Conservation (phyloP, 1,140 invertebrate genomes). For the Melipona quadrifasciata region DNA sequence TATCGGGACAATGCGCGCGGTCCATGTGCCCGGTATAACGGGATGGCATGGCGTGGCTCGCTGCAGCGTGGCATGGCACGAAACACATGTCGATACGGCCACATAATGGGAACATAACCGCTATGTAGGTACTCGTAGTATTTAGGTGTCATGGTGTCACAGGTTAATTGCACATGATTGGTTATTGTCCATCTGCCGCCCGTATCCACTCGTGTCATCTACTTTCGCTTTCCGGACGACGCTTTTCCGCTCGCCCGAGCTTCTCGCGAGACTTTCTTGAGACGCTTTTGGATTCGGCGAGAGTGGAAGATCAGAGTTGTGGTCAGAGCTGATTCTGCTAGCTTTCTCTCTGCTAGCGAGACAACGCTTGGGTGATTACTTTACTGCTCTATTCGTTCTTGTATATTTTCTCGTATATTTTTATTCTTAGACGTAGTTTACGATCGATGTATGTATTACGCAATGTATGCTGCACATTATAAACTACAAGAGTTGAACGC, state of each 20-base stretch:
- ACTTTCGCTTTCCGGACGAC: conserved; percentile 66
- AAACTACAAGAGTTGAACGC: too few relatives aligned
- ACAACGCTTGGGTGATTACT: too few relatives aligned
- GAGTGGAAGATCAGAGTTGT: background rate
- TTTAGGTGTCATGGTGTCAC: conserved; percentile 79
- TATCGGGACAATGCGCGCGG: conserved; percentile 66
- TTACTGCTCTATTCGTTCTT: too few relatives aligned
- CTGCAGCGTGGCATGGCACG: conserved; percentile 61
- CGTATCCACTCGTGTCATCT: conserved; percentile 60
- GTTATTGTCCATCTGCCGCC: conserved; percentile 73
- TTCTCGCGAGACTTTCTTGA: background rate
- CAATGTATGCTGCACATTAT: too few relatives aligned
- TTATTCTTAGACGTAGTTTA: too few relatives aligned
- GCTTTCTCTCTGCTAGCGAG: background rate
- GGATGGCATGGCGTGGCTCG: conserved; percentile 31
- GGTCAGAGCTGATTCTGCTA: background rate
- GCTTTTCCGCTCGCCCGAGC: background rate
- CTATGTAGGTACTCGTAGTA: conserved; percentile 71
- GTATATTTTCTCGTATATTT: too few relatives aligned
- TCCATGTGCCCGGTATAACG: conserved; percentile 62
- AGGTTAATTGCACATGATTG: conserved; percentile 80
- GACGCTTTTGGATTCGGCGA: background rate
- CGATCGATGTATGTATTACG: too few relatives aligned
- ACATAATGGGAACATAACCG: conserved; percentile 80
- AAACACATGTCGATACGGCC: conserved; percentile 79